These are phyloP conservation scores for Phlogophora meticulosa DNA, from an alignment of 2,888 invertebrate genomes.

Conservation along the genomic window DNA sequence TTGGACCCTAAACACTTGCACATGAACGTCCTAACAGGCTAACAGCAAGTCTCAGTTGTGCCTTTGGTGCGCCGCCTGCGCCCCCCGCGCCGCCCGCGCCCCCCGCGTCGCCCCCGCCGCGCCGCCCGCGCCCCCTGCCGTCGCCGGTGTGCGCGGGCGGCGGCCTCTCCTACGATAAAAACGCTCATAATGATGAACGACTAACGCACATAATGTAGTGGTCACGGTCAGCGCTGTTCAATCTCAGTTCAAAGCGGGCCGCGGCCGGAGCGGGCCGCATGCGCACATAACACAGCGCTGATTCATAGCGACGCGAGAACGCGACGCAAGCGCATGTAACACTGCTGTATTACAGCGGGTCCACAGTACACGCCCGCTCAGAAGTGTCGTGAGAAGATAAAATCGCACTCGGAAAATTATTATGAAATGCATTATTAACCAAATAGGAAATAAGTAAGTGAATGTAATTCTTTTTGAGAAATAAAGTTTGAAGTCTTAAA, in stretches of 20 bases:
- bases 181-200: conserved; percentile 32
- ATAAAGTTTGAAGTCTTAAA: too few species aligned
- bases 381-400: background rate
- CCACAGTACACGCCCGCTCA: conserved; percentile 1
- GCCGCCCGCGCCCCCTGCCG: too few species aligned
- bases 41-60: too few species aligned
- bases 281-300: conserved; percentile 27
- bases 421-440: too few species aligned
- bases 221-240: conserved; percentile 39
- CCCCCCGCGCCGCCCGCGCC: too few species aligned
- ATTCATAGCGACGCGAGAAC: conserved; percentile 23
- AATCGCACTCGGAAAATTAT: background rate
- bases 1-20: background rate
- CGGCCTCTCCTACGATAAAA: background rate
- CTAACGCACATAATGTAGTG: conserved; percentile 28
- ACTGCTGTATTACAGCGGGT: conserved; percentile 23
- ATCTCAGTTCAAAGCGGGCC: conserved; percentile 31
- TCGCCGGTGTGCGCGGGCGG: too few species aligned
- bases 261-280: conserved; percentile 1
- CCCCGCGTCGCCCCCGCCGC: too few species aligned
- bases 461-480: too few species aligned
- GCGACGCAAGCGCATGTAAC: conserved; percentile 41
- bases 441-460: background rate
- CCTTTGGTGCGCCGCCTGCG: too few species aligned
- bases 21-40: background rate